A percentile compares a stretch with the other conserved stretches of the same genome.
phyloP scores from a whole-genome alignment of 2,888 invertebrate genomes.

The Branchellion lobata region DNA sequence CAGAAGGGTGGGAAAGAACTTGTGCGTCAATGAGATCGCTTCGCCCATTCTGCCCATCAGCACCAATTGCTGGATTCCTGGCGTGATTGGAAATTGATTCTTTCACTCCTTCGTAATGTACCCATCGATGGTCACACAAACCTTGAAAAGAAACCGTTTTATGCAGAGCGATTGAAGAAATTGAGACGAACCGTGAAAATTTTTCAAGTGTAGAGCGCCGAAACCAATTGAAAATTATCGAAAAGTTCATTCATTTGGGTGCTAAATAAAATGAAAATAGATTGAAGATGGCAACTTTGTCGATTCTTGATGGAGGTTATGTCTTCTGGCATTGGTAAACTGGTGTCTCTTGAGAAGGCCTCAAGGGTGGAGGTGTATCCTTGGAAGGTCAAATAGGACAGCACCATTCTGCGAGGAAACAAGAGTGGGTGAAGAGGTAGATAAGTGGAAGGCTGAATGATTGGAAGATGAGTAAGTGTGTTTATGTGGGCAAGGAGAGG shows the following conservation, averaged over 20 bases:
- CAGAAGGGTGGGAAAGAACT: conserved; percentile 87
- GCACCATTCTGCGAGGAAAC: conserved; percentile 79
- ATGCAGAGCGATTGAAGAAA: neutral
- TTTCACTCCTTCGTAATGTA: neutral
- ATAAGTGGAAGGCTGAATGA: too few species aligned
- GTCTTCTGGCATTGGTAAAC: conserved; percentile 86
- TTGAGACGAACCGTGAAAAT: neutral
- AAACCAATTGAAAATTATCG: too few species aligned
- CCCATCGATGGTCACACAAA: neutral
- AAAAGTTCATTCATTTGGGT: too few species aligned
- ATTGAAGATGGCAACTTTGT: too few species aligned
- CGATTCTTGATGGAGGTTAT: conserved; percentile 89
- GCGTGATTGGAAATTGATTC: conserved; percentile 36
- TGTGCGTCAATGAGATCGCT: conserved; percentile 84
- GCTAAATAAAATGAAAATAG: too few species aligned
- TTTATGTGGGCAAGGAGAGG: too few species aligned
- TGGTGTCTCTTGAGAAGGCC: conserved; percentile 86
- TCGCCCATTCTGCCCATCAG: conserved; percentile 90
- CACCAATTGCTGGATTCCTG: conserved; percentile 89
- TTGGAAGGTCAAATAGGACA: conserved; percentile 94
- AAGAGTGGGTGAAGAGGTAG: neutral
- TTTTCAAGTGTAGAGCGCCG: too few species aligned
- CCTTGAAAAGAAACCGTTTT: neutral
- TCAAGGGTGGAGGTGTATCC: conserved; percentile 93
- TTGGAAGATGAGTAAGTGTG: too few species aligned